These are phyloP conservation scores for Eriosoma lanigerum DNA, from an alignment of 1,140 invertebrate species.

Conservation along the genomic window DNA sequence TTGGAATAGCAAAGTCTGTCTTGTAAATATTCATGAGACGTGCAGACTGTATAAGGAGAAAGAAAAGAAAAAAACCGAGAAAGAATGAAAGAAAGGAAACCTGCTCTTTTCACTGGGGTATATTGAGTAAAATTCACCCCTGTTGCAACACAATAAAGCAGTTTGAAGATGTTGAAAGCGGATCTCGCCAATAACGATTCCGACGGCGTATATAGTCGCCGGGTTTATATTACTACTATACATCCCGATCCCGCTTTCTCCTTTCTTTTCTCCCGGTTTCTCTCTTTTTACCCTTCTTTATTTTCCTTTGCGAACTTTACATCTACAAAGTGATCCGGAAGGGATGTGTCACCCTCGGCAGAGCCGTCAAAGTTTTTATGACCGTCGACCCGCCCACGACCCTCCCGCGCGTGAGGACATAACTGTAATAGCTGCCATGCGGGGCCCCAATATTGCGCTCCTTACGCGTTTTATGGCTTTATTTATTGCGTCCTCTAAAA, in stretches of 20 bases:
- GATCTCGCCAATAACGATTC: constrained; percentile 47
- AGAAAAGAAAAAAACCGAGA: not conserved
- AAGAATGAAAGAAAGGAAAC: constrained; percentile 34
- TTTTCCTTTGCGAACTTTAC: constrained; percentile 37
- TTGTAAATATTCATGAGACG: constrained; percentile 51
- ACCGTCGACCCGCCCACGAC: not conserved
- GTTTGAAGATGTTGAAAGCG: constrained; percentile 51
- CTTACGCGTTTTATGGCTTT: constrained; percentile 41
- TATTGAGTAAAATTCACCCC: constrained; percentile 42
- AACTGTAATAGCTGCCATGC: constrained; percentile 40
- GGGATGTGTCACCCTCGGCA: constrained; percentile 35
- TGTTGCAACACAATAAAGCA: constrained; percentile 48
- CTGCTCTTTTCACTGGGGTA: constrained; percentile 27
- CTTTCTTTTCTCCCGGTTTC: constrained; percentile 11
- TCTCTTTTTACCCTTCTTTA: not conserved
- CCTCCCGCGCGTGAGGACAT: not conserved
- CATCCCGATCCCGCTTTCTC: constrained; percentile 30
- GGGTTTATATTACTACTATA: constrained; percentile 41
- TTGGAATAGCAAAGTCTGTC: constrained; percentile 44
- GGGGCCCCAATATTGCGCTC: constrained; percentile 23
- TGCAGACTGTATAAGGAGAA: constrained; percentile 5
- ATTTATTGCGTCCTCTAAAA: constrained; percentile 48
- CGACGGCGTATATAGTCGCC: constrained; percentile 1
- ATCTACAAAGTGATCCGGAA: constrained; percentile 48
- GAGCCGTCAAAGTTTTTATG: constrained; percentile 46